Conservation (phyloP, 1,140 invertebrate genomes). For the Armadillidium nasatum region DNA sequence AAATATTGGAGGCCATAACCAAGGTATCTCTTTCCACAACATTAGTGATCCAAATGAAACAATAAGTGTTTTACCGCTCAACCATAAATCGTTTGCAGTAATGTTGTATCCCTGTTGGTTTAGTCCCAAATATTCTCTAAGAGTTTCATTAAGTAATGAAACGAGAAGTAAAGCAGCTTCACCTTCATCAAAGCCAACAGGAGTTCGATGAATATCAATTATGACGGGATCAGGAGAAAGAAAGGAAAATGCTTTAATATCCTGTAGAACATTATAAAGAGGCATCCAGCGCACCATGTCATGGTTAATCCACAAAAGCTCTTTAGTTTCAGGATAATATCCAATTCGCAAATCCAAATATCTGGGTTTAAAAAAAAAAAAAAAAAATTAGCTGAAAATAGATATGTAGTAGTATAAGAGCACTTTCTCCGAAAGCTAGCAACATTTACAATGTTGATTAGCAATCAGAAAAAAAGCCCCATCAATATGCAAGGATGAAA, state of each 20-base stretch:
- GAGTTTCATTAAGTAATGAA: constrained; percentile 28
- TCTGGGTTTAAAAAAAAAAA: constrained; percentile 30
- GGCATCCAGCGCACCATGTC: constrained; percentile 46
- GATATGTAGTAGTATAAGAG: no score
- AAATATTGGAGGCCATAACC: constrained; percentile 59
- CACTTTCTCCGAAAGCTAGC: no score
- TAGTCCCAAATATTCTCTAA: constrained; percentile 21
- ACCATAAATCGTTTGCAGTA: constrained; percentile 61
- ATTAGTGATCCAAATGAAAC: constrained; percentile 57
- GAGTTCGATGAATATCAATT: constrained; percentile 49
- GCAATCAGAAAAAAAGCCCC: no score
- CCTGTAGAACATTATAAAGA: constrained; percentile 44
- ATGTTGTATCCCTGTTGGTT: constrained; percentile 33
- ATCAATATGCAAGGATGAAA: no score
- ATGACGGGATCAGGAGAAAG: constrained; percentile 48
- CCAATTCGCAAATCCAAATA: constrained; percentile 49
- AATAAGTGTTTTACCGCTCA: constrained; percentile 58
- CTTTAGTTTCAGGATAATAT: constrained; percentile 41
- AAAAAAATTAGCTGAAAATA: constrained; percentile 6
- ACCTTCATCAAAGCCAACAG: constrained; percentile 45
- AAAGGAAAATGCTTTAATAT: constrained; percentile 47
- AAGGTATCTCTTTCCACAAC: constrained; percentile 42
- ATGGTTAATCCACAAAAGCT: constrained; percentile 48
- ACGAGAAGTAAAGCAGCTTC: constrained; percentile 26
- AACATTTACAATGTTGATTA: no score